phyloP scores from a whole-genome alignment of 2,888 invertebrate species.

The Eupithecia tripunctaria region DNA sequence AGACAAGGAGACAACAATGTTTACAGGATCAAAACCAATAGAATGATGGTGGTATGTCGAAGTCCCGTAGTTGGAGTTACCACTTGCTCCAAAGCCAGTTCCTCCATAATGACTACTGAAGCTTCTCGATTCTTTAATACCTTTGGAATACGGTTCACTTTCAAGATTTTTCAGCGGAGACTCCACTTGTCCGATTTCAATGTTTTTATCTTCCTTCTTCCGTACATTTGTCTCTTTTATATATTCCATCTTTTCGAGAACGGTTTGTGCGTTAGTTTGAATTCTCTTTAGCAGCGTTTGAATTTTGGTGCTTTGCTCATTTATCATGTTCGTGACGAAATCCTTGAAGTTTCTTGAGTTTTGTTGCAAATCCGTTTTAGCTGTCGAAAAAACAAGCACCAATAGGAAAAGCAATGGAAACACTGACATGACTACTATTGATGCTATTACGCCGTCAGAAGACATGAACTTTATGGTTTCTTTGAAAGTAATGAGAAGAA shows the following conservation, averaged over 20 bases:
- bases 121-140: constrained; percentile 58
- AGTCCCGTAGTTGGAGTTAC: constrained; percentile 61
- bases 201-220: constrained; percentile 31
- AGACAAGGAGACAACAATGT: constrained; percentile 79
- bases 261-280: constrained; percentile 71
- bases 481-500: constrained; percentile 50
- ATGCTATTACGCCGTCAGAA: constrained; percentile 52
- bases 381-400: constrained; percentile 60
- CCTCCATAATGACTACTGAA: constrained; percentile 65
- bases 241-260: constrained; percentile 67
- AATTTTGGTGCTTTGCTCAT: constrained; percentile 74
- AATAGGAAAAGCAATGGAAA: constrained; percentile 64
- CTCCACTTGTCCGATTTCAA: constrained; percentile 65
- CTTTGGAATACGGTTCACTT: constrained; percentile 38
- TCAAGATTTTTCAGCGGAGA: constrained; percentile 58
- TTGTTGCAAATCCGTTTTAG: constrained; percentile 59
- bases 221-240: constrained; percentile 55
- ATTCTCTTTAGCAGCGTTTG: constrained; percentile 70
- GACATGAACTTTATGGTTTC: constrained; percentile 63
- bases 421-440: constrained; percentile 68
- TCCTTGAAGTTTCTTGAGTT: constrained; percentile 66
- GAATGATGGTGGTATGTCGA: constrained; percentile 79
- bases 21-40: constrained; percentile 81
- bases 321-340: constrained; percentile 67
- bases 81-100: constrained; percentile 69